Percentiles rank a stretch among this genome's conserved stretches.
Evolutionary conservation across 92 coral and sea anemone species (phyloP).

Genomic region (Umimayanthus kanabou): DNA sequence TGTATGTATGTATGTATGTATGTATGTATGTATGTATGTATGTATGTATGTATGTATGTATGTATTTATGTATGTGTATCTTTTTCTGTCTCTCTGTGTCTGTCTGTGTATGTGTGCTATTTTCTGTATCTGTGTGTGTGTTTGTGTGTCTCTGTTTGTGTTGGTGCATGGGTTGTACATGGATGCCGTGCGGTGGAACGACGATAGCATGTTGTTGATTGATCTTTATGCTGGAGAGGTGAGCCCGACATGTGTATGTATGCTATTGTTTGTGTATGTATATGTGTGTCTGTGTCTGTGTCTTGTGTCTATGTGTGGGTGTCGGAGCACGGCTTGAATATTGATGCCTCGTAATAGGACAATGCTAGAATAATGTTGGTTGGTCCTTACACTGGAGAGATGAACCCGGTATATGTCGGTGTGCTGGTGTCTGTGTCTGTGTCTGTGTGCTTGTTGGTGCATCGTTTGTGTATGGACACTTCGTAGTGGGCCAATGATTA

Average conservation of each 20-base stretch:
- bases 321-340: constrained; percentile 84
- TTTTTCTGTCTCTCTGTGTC: not conserved
- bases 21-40: not conserved
- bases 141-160: constrained; percentile 43
- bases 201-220: constrained; percentile 88
- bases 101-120: not conserved
- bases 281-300: not conserved
- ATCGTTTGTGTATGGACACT: constrained; percentile 77
- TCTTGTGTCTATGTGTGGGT: constrained; percentile 36
- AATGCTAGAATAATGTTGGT: constrained; percentile 85
- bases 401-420: constrained; percentile 83
- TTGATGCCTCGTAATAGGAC: constrained; percentile 94
- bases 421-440: not conserved
- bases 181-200: constrained; percentile 93
- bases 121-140: not conserved
- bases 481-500: constrained; percentile 89
- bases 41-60: too few relatives aligned
- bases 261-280: not conserved
- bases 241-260: constrained; percentile 72
- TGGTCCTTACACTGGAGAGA: constrained; percentile 90
- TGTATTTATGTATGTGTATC: too few relatives aligned
- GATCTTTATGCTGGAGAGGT: constrained; percentile 91
- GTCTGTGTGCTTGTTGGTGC: constrained; percentile 65
- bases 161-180: constrained; percentile 90
- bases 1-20: not conserved